Evolutionary conservation across 2,888 invertebrate genomes (phyloP), one percentile per base, ranked within the genome.

Genomic region (Argyresthia goedartella): DNA sequence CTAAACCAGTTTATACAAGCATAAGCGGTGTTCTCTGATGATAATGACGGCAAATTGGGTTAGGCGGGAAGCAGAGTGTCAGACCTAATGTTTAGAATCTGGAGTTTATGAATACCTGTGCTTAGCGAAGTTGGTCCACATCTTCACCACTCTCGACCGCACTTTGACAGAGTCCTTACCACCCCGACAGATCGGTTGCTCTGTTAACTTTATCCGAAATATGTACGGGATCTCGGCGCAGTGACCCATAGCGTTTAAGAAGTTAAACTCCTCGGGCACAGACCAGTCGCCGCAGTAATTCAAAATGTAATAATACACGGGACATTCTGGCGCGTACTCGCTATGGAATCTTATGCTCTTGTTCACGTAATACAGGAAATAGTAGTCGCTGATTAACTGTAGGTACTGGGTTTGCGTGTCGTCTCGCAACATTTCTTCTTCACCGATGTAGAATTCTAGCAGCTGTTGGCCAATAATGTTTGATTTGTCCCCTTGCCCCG

Each of bases 101-200:
- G 25, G 25, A 25, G 25, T 25, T 6, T 39, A 39, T 39, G 42
- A 66, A 65, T 70, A 87, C 88, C 87, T 79, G 59, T 71, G 76
- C 73, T 80, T 86, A 42, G 87, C 86, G 62, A 88, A 88, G 61
- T 87, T 87, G 0, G 86, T 86, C 85, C 87, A 88, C 78, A 87
- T 72, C 61, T 71, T 78, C 4, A 81, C 61, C 49, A 85, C 70
- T 64, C 76, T 72, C 16, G 61, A 71, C 57, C 78, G 73, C 13
- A 77, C 81, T 45, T 57, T 67, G 3, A 77, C 60, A 8, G 80
- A 77, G 58, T 84, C 80, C 52, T 75, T 62, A 57, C 73, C 78
- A 15, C 81, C 81, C 60, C 73, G 75, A 55, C 69, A 75, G 33
- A 62, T 54, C 7, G 60, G 59, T 25, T 54, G 54, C 11, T 67